Conservation (phyloP, 2,888 invertebrate genomes). For the Germaria angustata region DNA sequence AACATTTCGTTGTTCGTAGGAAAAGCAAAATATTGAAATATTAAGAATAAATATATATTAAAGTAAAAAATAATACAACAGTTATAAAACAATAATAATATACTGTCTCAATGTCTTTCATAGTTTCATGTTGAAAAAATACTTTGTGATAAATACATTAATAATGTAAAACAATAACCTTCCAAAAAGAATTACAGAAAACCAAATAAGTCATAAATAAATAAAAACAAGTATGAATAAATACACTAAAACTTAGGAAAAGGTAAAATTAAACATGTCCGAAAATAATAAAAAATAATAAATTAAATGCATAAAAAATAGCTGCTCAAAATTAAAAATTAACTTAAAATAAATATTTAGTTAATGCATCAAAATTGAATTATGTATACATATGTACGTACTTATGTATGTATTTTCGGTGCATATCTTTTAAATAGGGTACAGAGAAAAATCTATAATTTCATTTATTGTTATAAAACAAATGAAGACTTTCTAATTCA, state of each 20-base stretch:
- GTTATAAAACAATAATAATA: constrained; percentile 28
- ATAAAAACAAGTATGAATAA: constrained; percentile 28
- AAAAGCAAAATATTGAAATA: constrained; percentile 31
- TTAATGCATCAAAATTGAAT: background rate
- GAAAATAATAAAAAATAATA: constrained; percentile 21
- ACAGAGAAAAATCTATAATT: background rate
- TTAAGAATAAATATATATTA: constrained; percentile 31
- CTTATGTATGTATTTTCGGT: background rate
- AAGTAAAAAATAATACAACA: constrained; percentile 55
- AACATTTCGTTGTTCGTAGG: constrained; percentile 56
- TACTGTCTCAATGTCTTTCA: constrained; percentile 54
- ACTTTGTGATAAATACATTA: constrained; percentile 48
- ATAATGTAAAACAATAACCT: constrained; percentile 38
- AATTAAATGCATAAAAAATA: constrained; percentile 27
- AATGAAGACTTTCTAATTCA: background rate
- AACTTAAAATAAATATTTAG: background rate
- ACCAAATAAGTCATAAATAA: constrained; percentile 42
- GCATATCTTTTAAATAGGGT: background rate
- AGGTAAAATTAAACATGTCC: background rate
- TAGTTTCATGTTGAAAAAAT: constrained; percentile 38
- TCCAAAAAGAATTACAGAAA: constrained; percentile 9
- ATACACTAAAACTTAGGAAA: constrained; percentile 49
- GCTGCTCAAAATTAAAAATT: constrained; percentile 25
- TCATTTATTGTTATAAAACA: background rate
- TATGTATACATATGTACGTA: background rate